These are phyloP conservation scores for Phthorimaea operculella DNA, from an alignment of 1,140 invertebrate species.

Conservation along the genomic window DNA sequence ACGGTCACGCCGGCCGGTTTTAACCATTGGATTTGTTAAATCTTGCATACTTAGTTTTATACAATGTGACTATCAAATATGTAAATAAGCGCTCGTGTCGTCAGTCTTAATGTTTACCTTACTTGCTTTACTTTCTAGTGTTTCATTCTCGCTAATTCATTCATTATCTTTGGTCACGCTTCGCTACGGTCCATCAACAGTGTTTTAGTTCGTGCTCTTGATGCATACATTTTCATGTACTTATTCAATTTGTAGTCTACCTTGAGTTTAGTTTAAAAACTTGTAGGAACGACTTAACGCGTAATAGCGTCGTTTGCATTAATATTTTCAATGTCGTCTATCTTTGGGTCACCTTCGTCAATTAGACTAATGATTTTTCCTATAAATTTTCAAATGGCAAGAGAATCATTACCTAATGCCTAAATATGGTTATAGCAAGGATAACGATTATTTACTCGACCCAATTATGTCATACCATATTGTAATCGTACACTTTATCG, in stretches of 20 bases:
- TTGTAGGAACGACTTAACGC: background rate
- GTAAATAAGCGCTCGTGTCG: constrained; percentile 5
- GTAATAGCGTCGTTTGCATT: background rate
- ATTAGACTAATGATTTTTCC: background rate
- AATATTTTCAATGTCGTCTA: background rate
- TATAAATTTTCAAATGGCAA: background rate
- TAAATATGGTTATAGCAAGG: no score
- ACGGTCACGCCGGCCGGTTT: constrained; percentile 4
- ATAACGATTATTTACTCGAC: no score
- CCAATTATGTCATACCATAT: no score
- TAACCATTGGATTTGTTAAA: background rate
- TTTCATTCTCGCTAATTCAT: constrained; percentile 29
- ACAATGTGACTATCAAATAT: constrained; percentile 10
- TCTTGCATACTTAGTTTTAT: constrained; percentile 9
- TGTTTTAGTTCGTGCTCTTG: constrained; percentile 1
- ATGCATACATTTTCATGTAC: constrained; percentile 2
- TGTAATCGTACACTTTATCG: no score
- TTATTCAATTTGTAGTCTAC: background rate
- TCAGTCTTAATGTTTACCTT: constrained; percentile 7
- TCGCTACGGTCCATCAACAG: constrained; percentile 18
- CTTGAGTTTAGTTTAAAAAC: background rate
- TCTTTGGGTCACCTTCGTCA: background rate
- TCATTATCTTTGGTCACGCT: constrained; percentile 36
- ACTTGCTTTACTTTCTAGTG: constrained; percentile 21
- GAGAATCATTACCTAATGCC: background rate